Base-by-base conservation (phyloP, 1,140 invertebrate genomes). In the Zeugodacus cucurbitae region DNA sequence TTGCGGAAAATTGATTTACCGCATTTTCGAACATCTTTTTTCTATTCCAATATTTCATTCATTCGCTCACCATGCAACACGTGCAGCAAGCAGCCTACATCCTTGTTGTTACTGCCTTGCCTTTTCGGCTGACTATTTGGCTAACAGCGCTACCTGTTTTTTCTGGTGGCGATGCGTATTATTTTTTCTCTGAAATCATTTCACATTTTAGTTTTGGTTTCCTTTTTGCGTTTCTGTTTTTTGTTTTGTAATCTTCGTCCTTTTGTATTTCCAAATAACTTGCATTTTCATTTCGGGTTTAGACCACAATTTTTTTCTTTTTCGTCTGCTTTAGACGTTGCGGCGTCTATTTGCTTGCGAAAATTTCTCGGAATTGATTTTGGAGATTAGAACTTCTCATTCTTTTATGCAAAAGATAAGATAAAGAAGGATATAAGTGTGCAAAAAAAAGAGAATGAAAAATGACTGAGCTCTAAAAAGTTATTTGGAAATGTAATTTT, bases 201-300 rank as follows among this genome's bases (percentile, higher is more conserved):
- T 37, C 20, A 37, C 20, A 70, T 70, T 29, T 70, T 70, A n/a
- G 67, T 74, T 74, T 74, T 74, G 34, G 67, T 74, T 74, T 74
- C 37, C 67, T 41, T 74, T 37, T 6, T 22, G 34, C 58, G 22
- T 41, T 74, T 37, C 14, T 74, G 34, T 22, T 2, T 26, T 20
- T 41, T 22, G 20, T 74, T 41, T 74, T 74, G 26, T 54, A 29
- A 32, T 67, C 29, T 34, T 34, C 17, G 7, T 17, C 59, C 26
- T 29, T 26, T 62, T 62, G n/a, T 67, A 34, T 20, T 67, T 74
- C 20, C 32, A 74, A 37, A 74, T 37, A 74, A 74, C 67, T 74
- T 74, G 67, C 67, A 74, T 74, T 74, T 74, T 74, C 67, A 74
- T 74, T 74, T 74, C 34, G 32, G 34, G 67, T 37, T 74, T 74